Percentiles rank a stretch among this genome's conserved stretches.
phyloP scores from a whole-genome alignment of 2,888 invertebrate species.

The Temnothorax unifasciatus region DNA sequence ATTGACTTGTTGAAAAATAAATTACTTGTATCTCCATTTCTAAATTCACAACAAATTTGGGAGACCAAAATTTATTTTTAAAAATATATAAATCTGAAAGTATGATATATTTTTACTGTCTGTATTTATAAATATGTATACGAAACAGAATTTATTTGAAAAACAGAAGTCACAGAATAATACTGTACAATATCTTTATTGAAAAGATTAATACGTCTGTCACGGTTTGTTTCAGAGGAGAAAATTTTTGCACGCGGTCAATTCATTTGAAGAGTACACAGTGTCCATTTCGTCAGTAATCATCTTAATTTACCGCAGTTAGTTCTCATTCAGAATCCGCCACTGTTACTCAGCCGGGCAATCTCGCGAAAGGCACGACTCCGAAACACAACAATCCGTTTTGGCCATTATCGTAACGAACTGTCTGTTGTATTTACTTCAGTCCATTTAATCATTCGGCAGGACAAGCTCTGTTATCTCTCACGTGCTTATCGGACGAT shows the following conservation, averaged over 20 bases:
- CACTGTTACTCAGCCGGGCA: background rate
- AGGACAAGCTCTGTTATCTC: background rate
- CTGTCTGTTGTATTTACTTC: background rate
- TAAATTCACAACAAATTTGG: background rate
- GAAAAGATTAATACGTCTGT: background rate
- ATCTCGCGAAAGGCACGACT: background rate
- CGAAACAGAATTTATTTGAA: background rate
- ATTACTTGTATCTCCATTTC: background rate
- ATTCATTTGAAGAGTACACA: background rate
- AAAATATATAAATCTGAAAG: background rate
- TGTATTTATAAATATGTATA: background rate
- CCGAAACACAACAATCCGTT: background rate
- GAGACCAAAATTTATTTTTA: background rate
- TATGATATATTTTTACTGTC: background rate
- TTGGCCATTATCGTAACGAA: background rate
- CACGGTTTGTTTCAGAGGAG: background rate
- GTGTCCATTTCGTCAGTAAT: background rate
- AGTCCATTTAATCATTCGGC: background rate
- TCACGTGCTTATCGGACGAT: background rate
- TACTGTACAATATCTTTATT: background rate
- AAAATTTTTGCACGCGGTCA: background rate
- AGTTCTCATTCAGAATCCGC: slow-evolving; percentile 2
- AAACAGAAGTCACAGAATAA: background rate
- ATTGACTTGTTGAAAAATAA: background rate
- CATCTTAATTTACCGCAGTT: background rate